phyloP scores from a whole-genome alignment of 2,113 vertebrate species.

The Oriolus oriolus region DNA sequence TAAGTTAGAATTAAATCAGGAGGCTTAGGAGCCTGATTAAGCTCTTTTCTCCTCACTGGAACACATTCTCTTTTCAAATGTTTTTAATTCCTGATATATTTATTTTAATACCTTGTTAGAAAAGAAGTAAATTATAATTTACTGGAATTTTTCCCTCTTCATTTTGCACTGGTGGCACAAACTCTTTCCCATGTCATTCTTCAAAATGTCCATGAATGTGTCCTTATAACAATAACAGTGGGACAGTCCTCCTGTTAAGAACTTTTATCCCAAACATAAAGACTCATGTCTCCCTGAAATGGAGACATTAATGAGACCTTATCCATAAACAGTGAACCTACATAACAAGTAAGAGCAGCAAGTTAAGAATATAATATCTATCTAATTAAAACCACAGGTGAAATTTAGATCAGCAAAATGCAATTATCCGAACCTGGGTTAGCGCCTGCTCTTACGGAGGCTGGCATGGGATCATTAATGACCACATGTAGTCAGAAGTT shows the following conservation, averaged over 20 bases:
- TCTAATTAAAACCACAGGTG: slow-evolving; percentile 1
- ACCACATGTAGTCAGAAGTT: background rate
- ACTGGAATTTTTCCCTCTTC: background rate
- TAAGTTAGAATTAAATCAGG: background rate
- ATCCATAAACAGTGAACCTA: background rate
- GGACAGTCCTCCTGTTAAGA: background rate
- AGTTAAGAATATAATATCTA: background rate
- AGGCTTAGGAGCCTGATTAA: background rate
- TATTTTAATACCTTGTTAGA: background rate
- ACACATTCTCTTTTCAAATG: background rate
- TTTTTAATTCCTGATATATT: background rate
- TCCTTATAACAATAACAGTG: background rate
- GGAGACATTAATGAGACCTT: background rate
- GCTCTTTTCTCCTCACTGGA: background rate
- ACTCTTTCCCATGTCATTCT: background rate
- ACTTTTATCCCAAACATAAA: background rate
- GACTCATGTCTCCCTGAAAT: background rate
- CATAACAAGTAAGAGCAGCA: background rate
- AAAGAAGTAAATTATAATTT: background rate
- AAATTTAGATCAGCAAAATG: background rate
- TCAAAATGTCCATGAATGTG: background rate
- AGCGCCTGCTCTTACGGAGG: background rate
- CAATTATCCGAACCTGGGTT: background rate
- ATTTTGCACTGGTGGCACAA: background rate
- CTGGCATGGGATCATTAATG: background rate